Base-by-base conservation (phyloP, 1,140 invertebrate species). In the Akabosia matsudoensis region DNA sequence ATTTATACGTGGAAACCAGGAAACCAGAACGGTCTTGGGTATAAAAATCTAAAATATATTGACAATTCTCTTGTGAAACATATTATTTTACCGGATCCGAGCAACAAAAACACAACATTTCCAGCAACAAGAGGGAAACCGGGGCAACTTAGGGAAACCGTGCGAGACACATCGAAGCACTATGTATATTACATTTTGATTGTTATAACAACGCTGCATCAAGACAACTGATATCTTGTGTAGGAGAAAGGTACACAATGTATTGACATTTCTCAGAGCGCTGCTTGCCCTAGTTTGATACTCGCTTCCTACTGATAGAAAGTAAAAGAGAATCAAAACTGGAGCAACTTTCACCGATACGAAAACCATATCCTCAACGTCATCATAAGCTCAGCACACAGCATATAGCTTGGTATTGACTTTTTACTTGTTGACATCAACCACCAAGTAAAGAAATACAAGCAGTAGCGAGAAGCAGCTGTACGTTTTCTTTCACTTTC, bases 391-490 rank as follows among this genome's bases (percentile, higher is more conserved):
- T 67, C 28, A 30, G 3, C 31, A 28, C 2, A 30, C 61, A 67
- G 24, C 24, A 31, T 67, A 67, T 67, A 3, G 22, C 30, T 7
- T 67, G 13, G 10, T 67, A 67, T 67, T 67, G 61, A 67, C 61
- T 67, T 61, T 61, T 67, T 67, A 67, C 61, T 67, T 67, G 61
- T 67, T 67, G 61, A 67, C 61, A 67, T 67, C 61, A 67, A 30
- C 30, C 14, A 45, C 7, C 7, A 45, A 45, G 37, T 45, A 45
- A 45, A 45, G 37, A 45, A 45, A 45, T 7, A 7, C 7, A 45
- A 18, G 37, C 7, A 18, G 7, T 18, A 45, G 37, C 37, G 37
- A 45, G 18, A 45, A 45, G 7, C 18, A 45, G 7, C 37, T n/a
- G n/a, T n/a, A n/a, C n/a, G n/a, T n/a, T n/a, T n/a, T n/a, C n/a